These are phyloP conservation scores for Ctenopoma multispine DNA, from an alignment of 2,797 vertebrate genomes.

Conservation along the genomic window DNA sequence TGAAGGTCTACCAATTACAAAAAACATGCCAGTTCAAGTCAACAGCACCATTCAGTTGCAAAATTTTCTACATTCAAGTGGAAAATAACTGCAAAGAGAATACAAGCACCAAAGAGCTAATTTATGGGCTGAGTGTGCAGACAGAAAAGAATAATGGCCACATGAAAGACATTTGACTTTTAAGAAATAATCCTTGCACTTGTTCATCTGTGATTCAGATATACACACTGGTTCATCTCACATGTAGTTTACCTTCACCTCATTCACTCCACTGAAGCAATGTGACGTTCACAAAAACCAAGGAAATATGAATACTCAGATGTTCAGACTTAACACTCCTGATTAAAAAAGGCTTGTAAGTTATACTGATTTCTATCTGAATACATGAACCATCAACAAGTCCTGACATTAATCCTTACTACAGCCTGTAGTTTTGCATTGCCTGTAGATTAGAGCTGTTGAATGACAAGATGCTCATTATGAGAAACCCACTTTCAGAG, in stretches of 20 bases:
- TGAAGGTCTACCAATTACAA: conserved; percentile 12
- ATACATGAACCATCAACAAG: not conserved
- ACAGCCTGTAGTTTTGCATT: conserved; percentile 5
- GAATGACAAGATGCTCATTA: not conserved
- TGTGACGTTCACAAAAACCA: not conserved
- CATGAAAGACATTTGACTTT: conserved; percentile 20
- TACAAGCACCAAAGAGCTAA: conserved; percentile 47
- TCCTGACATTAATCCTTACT: conserved; percentile 6
- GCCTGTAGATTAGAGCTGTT: conserved; percentile 6
- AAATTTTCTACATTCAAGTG: conserved; percentile 60
- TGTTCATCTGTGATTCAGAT: conserved; percentile 6
- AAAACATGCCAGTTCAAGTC: conserved; percentile 34
- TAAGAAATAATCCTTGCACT: conserved; percentile 8
- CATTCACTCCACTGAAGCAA: not conserved
- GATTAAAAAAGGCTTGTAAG: not conserved
- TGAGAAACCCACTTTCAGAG: conserved; percentile 14
- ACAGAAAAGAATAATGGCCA: conserved; percentile 24
- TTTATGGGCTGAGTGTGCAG: conserved; percentile 9
- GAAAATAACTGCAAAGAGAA: conserved; percentile 37
- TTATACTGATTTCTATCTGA: conserved; percentile 10
- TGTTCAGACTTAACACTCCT: not conserved
- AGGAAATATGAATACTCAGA: conserved; percentile 18
- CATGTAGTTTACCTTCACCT: conserved; percentile 15
- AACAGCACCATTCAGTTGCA: conserved; percentile 46
- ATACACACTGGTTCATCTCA: conserved; percentile 13